These are phyloP conservation scores for Ceyx margarethae DNA, from an alignment of 2,113 vertebrate genomes.

Conservation along the genomic window DNA sequence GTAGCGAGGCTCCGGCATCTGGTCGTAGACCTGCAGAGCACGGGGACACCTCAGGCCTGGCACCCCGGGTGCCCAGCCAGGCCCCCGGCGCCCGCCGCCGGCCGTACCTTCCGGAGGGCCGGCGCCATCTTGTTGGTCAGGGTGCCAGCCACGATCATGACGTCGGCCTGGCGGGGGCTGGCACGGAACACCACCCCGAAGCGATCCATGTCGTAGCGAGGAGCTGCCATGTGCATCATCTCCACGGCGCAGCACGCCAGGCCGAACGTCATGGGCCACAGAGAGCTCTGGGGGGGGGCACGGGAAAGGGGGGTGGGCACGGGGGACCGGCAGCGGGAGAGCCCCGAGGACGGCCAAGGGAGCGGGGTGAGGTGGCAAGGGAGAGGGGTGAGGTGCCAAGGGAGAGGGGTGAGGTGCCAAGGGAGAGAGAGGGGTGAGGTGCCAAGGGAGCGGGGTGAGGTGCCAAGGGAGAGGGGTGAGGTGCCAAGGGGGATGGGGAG, in stretches of 20 bases:
- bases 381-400: too few relatives aligned
- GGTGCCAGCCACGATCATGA: conserved; percentile 96
- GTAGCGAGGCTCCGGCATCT: conserved; percentile 97
- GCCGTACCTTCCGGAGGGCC: conserved; percentile 86
- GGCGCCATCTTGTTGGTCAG: conserved; percentile 98
- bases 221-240: conserved; percentile 99
- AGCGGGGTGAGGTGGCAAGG: not conserved
- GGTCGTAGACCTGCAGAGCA: conserved; percentile 89
- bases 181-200: conserved; percentile 95
- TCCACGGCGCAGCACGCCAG: conserved; percentile 95
- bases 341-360: not conserved
- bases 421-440: too few relatives aligned
- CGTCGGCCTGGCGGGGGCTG: conserved; percentile 91
- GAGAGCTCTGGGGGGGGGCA: conserved; percentile 80
- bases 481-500: not conserved
- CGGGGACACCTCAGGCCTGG: not conserved
- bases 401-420: too few relatives aligned
- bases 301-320: rapidly evolving
- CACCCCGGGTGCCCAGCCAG: rapidly evolving
- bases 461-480: not conserved
- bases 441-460: not conserved
- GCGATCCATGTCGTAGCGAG: conserved; percentile 96
- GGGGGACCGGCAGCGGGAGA: too few relatives aligned
- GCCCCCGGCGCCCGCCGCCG: rapidly evolving
- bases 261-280: conserved; percentile 98